Percentiles rank a stretch among this genome's conserved stretches.
phyloP scores from a whole-genome alignment of 2,797 vertebrate species.

The Sebastiscus tertius region DNA sequence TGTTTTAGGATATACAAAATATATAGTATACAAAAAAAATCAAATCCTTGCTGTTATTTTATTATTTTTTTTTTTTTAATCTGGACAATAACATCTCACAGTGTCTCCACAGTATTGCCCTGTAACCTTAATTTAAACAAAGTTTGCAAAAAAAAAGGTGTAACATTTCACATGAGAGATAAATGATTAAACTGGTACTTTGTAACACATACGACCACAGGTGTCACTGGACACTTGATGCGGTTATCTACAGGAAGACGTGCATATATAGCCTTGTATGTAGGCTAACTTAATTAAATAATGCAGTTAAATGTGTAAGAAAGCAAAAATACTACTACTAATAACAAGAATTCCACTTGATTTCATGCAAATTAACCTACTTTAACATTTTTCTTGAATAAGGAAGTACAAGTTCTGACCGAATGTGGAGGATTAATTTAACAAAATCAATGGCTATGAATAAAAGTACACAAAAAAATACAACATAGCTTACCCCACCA shows the following conservation, averaged over 20 bases:
- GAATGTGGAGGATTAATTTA: not conserved
- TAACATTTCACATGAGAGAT: not conserved
- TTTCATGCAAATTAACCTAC: not conserved
- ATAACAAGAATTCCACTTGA: not conserved
- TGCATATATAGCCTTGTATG: not conserved
- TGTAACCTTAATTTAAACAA: not conserved
- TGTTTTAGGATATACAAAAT: not conserved
- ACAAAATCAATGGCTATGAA: not conserved
- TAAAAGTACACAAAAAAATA: not conserved
- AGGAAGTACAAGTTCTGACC: not conserved
- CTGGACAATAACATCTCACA: not conserved
- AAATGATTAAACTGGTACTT: slow-evolving; percentile 25
- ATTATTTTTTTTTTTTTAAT: not conserved
- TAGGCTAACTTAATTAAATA: not conserved
- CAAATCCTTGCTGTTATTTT: not conserved
- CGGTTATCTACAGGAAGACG: not conserved
- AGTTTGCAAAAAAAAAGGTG: not conserved
- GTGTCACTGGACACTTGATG: slow-evolving; percentile 32
- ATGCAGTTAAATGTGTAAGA: not conserved
- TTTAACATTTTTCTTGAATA: not conserved
- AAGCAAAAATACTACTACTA: not conserved
- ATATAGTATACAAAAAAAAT: not conserved
- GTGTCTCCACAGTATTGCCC: not conserved
- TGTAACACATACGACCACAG: slow-evolving; percentile 36
- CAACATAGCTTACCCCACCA: not conserved